Conservation (phyloP, 2,888 invertebrate genomes). For the Cerastis rubricosa region DNA sequence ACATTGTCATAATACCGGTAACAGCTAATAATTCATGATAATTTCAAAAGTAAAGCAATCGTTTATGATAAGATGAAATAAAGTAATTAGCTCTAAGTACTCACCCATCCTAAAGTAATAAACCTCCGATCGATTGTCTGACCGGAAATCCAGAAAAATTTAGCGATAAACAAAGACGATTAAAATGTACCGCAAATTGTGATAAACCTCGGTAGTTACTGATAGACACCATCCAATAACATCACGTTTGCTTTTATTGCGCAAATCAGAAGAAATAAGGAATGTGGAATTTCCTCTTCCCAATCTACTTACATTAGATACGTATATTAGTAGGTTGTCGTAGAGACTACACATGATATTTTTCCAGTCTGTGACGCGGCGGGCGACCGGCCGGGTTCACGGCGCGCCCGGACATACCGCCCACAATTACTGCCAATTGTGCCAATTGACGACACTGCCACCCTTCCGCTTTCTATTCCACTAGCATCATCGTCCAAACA, state of each 20-base stretch:
- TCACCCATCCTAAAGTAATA: conserved; percentile 9
- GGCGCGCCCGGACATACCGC: conserved; percentile 88
- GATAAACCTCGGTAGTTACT: not conserved
- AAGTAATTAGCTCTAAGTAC: conserved; percentile 5
- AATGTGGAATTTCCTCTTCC: conserved; percentile 18
- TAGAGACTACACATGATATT: conserved; percentile 53
- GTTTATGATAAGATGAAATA: conserved; percentile 23
- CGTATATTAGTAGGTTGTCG: conserved; percentile 14
- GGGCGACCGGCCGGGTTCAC: conserved; percentile 70
- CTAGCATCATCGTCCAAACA: conserved; percentile 78
- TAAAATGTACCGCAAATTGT: not conserved
- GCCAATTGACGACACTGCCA: conserved; percentile 89
- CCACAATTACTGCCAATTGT: conserved; percentile 90
- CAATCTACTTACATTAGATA: conserved; percentile 8
- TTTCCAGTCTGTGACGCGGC: conserved; percentile 61
- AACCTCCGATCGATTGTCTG: conserved; percentile 1
- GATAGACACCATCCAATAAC: not conserved
- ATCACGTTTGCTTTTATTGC: not conserved
- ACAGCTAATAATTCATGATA: not conserved
- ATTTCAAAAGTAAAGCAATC: conserved; percentile 12
- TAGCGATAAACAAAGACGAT: conserved; percentile 3
- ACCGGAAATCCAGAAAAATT: conserved; percentile 12
- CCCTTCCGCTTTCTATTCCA: conserved; percentile 88
- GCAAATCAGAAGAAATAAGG: conserved; percentile 14
- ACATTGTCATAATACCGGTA: conserved; percentile 30